Percentiles rank a stretch among this genome's conserved stretches.
These are phyloP conservation scores for Egretta garzetta DNA, from an alignment of 2,113 vertebrate species.

Conservation along the genomic window DNA sequence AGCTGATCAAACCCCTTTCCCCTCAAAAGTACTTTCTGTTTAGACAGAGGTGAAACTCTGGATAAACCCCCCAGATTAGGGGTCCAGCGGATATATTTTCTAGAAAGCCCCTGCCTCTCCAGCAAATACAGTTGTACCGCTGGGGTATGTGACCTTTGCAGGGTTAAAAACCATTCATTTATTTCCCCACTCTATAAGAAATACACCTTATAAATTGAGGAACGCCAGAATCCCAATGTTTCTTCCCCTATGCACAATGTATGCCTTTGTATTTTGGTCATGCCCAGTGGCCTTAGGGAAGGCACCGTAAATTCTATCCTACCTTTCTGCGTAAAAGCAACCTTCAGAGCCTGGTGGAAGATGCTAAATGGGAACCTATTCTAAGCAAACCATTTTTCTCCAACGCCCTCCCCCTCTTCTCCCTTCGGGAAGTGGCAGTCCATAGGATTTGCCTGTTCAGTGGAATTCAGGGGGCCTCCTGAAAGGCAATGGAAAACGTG, in stretches of 20 bases:
- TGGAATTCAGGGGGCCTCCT: no score
- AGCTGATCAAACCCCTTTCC: background rate
- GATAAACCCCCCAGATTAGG: background rate
- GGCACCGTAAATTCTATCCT: background rate
- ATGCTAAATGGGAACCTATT: background rate
- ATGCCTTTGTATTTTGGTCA: background rate
- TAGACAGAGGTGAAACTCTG: background rate
- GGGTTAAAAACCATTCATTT: background rate
- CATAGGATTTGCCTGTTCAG: background rate
- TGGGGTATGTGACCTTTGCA: background rate
- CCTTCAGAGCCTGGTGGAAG: background rate
- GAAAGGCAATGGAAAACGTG: rapidly evolving
- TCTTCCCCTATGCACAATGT: background rate
- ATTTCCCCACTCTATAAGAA: background rate
- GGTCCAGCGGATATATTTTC: background rate
- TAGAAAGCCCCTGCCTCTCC: background rate
- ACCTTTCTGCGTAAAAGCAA: background rate
- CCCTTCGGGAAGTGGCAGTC: background rate
- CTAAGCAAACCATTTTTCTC: background rate
- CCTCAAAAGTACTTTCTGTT: background rate
- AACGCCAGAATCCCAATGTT: background rate
- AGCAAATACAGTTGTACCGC: background rate
- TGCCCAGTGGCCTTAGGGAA: background rate
- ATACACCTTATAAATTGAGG: background rate
- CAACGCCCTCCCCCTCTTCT: background rate